Evolutionary conservation across 2,797 vertebrate species (phyloP).

Genomic region (Platalea minor): DNA sequence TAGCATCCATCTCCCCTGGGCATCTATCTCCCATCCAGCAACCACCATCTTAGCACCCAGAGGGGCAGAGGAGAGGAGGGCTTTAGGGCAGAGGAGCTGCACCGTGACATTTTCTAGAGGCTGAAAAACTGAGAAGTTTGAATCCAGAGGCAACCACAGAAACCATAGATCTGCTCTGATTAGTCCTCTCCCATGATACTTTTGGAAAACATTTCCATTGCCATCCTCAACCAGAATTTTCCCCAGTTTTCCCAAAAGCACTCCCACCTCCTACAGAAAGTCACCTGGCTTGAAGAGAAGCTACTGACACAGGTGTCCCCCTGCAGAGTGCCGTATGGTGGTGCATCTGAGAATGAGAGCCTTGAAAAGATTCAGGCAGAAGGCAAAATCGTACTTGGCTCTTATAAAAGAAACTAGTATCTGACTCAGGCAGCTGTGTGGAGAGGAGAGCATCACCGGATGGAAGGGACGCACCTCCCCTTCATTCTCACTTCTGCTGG

Average conservation of each 20-base stretch:
- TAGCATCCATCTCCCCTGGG: neutral
- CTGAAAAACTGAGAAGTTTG: neutral
- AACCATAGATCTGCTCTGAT: neutral
- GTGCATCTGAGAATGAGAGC: neutral
- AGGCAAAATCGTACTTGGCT: neutral
- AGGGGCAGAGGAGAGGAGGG: neutral
- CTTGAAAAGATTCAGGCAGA: neutral
- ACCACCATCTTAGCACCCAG: neutral
- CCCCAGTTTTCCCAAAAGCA: neutral
- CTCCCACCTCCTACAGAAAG: neutral
- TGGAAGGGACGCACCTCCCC: rapidly evolving
- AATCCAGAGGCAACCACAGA: neutral
- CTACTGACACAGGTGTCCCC: neutral
- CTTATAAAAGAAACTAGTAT: neutral
- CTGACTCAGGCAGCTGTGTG: neutral
- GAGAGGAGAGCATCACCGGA: neutral
- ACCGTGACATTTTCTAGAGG: neutral
- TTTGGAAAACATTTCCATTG: neutral
- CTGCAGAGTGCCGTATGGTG: neutral
- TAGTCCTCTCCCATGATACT: neutral
- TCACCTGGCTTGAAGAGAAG: neutral
- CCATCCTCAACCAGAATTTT: neutral
- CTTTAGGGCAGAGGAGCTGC: neutral
- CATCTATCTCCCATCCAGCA: neutral
- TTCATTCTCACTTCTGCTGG: neutral